Conservation (phyloP, 2,797 vertebrate species). For the Macropodus opercularis region DNA sequence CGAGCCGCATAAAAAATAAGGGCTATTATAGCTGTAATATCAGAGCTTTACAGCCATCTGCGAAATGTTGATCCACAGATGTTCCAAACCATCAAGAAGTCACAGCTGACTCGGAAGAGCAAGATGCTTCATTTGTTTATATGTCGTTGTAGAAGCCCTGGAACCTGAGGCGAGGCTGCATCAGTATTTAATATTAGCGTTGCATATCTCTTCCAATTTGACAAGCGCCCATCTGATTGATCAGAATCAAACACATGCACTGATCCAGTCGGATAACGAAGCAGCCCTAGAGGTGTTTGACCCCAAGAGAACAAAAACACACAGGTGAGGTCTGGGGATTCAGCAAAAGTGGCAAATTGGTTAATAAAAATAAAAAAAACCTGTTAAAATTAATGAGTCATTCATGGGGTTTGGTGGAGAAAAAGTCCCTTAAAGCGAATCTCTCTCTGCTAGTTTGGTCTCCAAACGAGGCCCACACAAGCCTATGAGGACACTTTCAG, state of each 20-base stretch:
- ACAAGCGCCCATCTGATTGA: constrained; percentile 3
- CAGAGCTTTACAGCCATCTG: constrained; percentile 33
- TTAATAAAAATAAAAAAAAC: neutral
- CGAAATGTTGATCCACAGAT: constrained; percentile 43
- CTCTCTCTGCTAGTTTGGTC: constrained; percentile 5
- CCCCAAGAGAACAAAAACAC: neutral
- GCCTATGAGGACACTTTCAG: constrained; percentile 21
- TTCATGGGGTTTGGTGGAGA: constrained; percentile 3
- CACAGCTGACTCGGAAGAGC: constrained; percentile 39
- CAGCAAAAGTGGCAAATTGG: neutral
- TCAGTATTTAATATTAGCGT: neutral
- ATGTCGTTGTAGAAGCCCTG: constrained; percentile 1
- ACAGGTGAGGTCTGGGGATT: neutral
- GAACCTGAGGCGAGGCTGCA: neutral
- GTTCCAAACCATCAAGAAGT: constrained; percentile 52
- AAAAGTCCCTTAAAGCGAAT: constrained; percentile 27
- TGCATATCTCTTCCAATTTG: neutral
- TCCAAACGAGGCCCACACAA: constrained; percentile 32
- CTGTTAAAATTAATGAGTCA: constrained; percentile 24
- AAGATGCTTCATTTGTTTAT: constrained; percentile 1
- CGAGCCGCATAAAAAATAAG: constrained; percentile 3
- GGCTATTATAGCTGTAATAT: neutral
- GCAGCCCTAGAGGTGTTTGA: neutral
- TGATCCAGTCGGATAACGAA: constrained; percentile 9
- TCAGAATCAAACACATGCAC: neutral